Evolutionary conservation across 1,140 invertebrate species (phyloP), one percentile per base, ranked within the genome.

Genomic region (Rhagoletis pomonella): DNA sequence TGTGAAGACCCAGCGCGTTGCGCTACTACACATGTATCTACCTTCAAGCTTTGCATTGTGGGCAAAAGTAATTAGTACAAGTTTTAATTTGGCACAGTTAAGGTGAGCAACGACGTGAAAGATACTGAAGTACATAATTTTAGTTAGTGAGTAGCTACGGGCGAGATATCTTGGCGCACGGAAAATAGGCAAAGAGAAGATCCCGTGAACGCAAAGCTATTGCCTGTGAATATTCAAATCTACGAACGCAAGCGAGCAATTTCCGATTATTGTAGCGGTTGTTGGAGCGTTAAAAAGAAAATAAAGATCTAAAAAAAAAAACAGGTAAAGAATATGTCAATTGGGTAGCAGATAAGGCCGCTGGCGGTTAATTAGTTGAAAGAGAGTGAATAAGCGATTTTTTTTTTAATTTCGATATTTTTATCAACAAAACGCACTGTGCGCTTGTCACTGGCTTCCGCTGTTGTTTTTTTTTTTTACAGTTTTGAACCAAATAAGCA

Each of bases 181-280:
- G 73, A n/a, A 47, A 19, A 50, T 10, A 81, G 73, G 17, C n/a
- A 19, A 6, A 55, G 7, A 81, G 47, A 12, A 67, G 1, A n/a
- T 42, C 19, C 14, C 9, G 47, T 4, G 44, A 47, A 47, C 47
- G 42, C 19, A 81, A 29, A 81, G 73, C 47, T 29, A 39, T 62
- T 14, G 12, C 29, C 5, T 67, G 50, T 55, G 73, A 81, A 14
- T 81, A 81, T 81, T 81, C 17, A 81, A 81, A 81, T 58, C 2
- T 42, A 2, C 12, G 29, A 73, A 73, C 44, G n/a, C 47, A 42
- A 47, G 67, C 14, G 19, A 39, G 85, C 81, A 89, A 90, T 88
- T 90, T 89, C 86, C 88, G 88, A 88, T 89, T 88, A 86, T 59
- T 88, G 88, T 90, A 44, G 88, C 86, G 87, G 81, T 88, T 91